phyloP scores from a whole-genome alignment of 2,113 vertebrate species.

The Phalacrocorax brasilianus region DNA sequence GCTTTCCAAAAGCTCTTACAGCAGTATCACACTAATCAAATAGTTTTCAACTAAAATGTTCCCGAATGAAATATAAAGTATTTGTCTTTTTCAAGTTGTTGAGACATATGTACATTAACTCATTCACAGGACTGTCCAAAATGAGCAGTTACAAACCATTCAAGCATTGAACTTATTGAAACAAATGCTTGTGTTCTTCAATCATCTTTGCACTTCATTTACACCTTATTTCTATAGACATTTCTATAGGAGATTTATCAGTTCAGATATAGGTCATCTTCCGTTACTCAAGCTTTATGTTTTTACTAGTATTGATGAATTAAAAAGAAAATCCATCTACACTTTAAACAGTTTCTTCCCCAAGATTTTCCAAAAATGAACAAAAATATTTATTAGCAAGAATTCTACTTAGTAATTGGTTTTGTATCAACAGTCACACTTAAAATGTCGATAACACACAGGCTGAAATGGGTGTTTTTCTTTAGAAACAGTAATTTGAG shows the following conservation, averaged over 20 bases:
- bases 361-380: background rate
- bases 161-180: background rate
- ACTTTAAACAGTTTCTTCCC: background rate
- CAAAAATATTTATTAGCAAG: background rate
- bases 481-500: background rate
- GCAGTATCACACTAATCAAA: background rate
- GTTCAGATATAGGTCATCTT: background rate
- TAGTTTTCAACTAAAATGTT: background rate
- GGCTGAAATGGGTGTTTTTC: background rate
- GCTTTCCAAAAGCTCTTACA: background rate
- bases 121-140: background rate
- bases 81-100: background rate
- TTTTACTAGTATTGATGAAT: background rate
- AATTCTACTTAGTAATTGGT: background rate
- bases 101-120: background rate
- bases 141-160: background rate
- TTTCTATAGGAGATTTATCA: background rate
- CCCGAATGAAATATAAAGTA: background rate
- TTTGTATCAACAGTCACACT: background rate
- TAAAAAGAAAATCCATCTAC: too few species aligned
- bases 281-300: background rate
- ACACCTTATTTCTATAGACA: background rate
- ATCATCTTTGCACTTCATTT: background rate
- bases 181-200: background rate
- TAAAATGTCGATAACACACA: background rate